Evolutionary conservation across 1,140 invertebrate genomes (phyloP), one percentile per base, ranked within the genome.

Genomic region (Drosophila quadrilineata): DNA sequence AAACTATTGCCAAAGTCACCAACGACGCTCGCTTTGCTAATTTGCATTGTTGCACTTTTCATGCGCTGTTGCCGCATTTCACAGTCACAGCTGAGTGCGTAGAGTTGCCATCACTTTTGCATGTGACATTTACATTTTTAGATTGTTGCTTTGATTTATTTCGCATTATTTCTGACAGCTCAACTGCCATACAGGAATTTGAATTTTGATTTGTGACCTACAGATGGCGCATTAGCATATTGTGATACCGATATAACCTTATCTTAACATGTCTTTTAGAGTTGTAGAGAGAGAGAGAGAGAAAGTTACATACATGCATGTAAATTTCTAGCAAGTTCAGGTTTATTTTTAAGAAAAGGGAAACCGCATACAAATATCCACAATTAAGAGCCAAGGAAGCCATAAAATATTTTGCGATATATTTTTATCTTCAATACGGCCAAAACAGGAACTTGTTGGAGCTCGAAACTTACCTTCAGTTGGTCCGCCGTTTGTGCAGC

Each of bases 401-500:
- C n/a, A n/a, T n/a, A n/a, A n/a, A n/a, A n/a, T n/a, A n/a, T n/a
- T n/a, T n/a, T n/a, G n/a, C n/a, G n/a, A n/a, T n/a, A n/a, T n/a
- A n/a, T n/a, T n/a, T n/a, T n/a, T n/a, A n/a, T n/a, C n/a, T n/a
- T n/a, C n/a, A n/a, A n/a, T n/a, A n/a, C n/a, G n/a, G n/a, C n/a
- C n/a, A n/a, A n/a, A n/a, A n/a, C n/a, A n/a, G n/a, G 3, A 35
- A 19, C 3, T n/a, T 41, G 28, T n/a, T 9, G 1, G 5, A 45
- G 12, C 6, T 16, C 5, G 26, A 56, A n/a, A 73, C 71, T 86
- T 79, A 93, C 92, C 91, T 93, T 93, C 21, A 96, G 90, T 90
- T 96, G 94, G 88, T 96, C 95, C 59, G 94, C 91, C 60, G 96
- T 94, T 92, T 96, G 92, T 89, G 95, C 93, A 80, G 94, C 92